Evolutionary conservation across 2,113 vertebrate species (phyloP), one percentile per base, ranked within the genome.

Genomic region (Syrrhaptes paradoxus): DNA sequence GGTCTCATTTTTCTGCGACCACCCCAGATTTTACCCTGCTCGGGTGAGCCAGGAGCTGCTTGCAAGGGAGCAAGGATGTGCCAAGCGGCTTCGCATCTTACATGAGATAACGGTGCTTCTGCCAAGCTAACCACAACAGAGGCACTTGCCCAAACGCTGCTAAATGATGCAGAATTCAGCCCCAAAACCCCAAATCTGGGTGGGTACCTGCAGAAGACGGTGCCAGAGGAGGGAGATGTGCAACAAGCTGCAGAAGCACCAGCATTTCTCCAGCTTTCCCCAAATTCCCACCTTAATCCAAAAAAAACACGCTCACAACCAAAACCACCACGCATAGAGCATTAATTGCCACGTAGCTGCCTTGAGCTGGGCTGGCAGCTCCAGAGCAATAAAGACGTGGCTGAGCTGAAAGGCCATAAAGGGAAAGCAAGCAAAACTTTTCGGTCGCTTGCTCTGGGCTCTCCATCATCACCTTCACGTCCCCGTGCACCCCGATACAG

Each of bases 251-350:
- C 57, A 41, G 22, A 51, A 57, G 19, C 9, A 2, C 57, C 1
- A 0, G 26, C 8, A 1, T 71, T 82, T 14, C 84, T 58, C 43
- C 71, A 71, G 25, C 58, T 45, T 46, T 25, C 45, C 72, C 59
- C 58, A 77, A 5, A 38, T 83, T 20, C 91, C 54, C 54, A 49
- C 41, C 67, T 85, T 29, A 43, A 4, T 17, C 34, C 22, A 24
- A 36, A 58, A 62, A 21, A 38, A 3, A 7, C n/a, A 12, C 0
- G 0, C 22, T 74, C 26, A 21, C 34, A 36, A 45, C 19, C 1
- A 2, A 62, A 51, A 17, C 24, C 1, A 0, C n/a, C 66, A 9
- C 0, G 1, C 28, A 13, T 0, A 0, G 48, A 49, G 19, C 22
- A 19, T 45, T 9, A 15, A 73, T 41, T 20, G 46, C 48, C 93